Evolutionary conservation across 1,140 invertebrate species (phyloP).

Genomic region (Drosophila gunungcola): DNA sequence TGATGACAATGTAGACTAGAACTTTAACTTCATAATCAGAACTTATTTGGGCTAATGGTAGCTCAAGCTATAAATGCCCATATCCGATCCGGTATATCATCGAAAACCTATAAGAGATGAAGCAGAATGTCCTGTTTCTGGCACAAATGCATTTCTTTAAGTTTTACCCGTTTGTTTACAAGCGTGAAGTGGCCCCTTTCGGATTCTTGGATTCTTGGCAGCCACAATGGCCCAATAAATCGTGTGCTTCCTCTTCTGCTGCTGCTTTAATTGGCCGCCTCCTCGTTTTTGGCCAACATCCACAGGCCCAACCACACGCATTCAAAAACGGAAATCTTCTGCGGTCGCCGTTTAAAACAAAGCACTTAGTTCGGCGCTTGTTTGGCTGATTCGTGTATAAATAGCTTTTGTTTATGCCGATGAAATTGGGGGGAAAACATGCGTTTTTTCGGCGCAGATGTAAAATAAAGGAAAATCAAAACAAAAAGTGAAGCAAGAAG

Average conservation of each 20-base stretch:
- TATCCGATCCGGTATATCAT: neutral
- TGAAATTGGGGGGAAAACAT: constrained; percentile 40
- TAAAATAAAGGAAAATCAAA: constrained; percentile 23
- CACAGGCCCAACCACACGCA: constrained; percentile 22
- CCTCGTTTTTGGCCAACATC: constrained; percentile 19
- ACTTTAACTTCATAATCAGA: no score
- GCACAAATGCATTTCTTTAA: neutral
- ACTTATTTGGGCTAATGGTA: no score
- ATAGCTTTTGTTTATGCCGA: constrained; percentile 58
- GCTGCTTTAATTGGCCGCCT: constrained; percentile 32
- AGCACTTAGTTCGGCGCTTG: constrained; percentile 14
- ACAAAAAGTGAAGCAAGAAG: constrained; percentile 5
- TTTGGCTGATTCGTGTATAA: constrained; percentile 29
- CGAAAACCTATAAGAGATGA: neutral
- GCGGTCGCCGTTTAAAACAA: constrained; percentile 22
- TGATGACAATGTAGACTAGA: no score
- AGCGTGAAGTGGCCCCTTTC: constrained; percentile 10
- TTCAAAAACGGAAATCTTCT: constrained; percentile 20
- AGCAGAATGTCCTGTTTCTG: neutral
- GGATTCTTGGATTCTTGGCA: constrained; percentile 34
- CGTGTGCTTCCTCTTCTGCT: constrained; percentile 1
- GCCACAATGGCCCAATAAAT: constrained; percentile 23
- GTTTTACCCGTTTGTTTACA: constrained; percentile 6
- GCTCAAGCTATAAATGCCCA: no score
- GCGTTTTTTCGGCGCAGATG: constrained; percentile 14